phyloP scores from a whole-genome alignment of 2,797 vertebrate species.

The Arvicola amphibius region DNA sequence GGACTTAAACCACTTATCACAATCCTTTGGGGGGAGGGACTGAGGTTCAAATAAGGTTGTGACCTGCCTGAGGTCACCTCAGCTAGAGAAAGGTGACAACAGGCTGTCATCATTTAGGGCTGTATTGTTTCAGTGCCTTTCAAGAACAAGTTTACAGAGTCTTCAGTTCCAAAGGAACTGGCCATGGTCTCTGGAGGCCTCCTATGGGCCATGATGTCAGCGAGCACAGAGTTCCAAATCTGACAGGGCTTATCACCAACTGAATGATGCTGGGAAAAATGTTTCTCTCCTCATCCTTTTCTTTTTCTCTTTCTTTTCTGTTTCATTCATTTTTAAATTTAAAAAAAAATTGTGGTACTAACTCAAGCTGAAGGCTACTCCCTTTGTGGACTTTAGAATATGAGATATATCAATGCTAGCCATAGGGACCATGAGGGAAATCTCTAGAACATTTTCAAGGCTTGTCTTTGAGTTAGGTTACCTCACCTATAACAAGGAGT shows the following conservation, averaged over 20 bases:
- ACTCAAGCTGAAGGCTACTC: not conserved
- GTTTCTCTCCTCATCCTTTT: not conserved
- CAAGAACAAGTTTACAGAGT: not conserved
- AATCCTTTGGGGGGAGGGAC: not conserved
- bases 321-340: not conserved
- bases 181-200: not conserved
- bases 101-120: accelerated
- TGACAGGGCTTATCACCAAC: no score
- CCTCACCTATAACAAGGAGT: not conserved
- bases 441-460: not conserved
- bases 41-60: not conserved
- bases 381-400: not conserved
- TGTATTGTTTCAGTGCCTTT: not conserved
- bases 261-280: no score
- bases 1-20: not conserved
- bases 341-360: not conserved
- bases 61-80: not conserved
- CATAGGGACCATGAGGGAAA: not conserved
- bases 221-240: not conserved
- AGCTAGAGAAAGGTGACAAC: not conserved
- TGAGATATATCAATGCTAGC: accelerated
- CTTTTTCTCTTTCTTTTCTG: not conserved
- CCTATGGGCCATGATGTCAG: not conserved
- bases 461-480: not conserved
- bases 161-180: not conserved